Conservation (phyloP, 2,113 vertebrate genomes). For the Cavia aperea region DNA sequence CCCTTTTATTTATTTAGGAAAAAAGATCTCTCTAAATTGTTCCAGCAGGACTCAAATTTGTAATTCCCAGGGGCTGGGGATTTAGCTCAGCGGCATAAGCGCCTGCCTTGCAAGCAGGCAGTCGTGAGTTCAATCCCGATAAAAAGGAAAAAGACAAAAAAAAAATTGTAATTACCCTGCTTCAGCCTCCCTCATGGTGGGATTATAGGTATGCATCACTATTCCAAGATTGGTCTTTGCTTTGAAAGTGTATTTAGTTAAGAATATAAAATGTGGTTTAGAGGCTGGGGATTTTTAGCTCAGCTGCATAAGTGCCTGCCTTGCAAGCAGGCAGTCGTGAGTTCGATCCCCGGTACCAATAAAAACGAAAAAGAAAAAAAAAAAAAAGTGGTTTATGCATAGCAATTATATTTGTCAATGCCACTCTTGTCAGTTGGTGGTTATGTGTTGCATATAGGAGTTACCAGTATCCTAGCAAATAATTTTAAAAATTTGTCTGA, state of each 20-base stretch:
- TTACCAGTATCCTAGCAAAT: not conserved
- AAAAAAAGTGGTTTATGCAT: too few species aligned
- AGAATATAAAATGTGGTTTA: not conserved
- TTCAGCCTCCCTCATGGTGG: not conserved
- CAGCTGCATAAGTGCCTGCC: too few species aligned
- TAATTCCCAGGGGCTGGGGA: not conserved
- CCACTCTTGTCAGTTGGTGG: not conserved
- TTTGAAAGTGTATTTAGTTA: not conserved
- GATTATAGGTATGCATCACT: not conserved
- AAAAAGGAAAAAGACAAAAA: too few species aligned
- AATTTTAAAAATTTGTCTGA: not conserved
- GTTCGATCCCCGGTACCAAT: too few species aligned
- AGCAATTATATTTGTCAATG: not conserved
- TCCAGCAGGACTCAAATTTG: not conserved
- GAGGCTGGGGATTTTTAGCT: not conserved
- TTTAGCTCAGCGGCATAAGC: too few species aligned
- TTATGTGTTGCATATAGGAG: not conserved
- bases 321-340: too few species aligned
- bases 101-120: too few species aligned
- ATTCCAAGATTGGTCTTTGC: not conserved
- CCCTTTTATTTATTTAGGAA: not conserved
- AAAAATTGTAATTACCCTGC: not conserved
- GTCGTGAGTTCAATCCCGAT: too few species aligned
- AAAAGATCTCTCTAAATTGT: not conserved
- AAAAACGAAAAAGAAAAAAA: too few species aligned